Evolutionary conservation across 2,888 invertebrate genomes (phyloP).

Genomic region (Zele albiditarsus): DNA sequence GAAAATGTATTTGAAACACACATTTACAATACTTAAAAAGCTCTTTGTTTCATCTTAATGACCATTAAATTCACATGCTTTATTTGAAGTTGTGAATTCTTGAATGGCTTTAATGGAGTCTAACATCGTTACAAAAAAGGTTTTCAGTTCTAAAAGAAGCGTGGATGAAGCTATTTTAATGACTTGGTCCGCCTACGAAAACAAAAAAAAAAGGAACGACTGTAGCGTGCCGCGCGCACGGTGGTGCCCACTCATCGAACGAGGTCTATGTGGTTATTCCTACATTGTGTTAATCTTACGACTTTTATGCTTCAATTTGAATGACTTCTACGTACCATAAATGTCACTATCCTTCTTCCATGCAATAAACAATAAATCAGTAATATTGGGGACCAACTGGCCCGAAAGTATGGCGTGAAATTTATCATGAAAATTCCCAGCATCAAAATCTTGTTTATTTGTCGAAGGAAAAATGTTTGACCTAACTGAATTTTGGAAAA

Average conservation of each 20-base stretch:
- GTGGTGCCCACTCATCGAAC: not conserved
- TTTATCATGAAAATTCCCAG: too few relatives aligned
- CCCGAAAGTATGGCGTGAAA: too few relatives aligned
- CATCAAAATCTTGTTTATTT: too few relatives aligned
- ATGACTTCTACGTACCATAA: constrained; percentile 32
- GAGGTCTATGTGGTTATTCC: not conserved
- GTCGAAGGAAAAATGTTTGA: too few relatives aligned
- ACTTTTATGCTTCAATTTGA: constrained; percentile 56
- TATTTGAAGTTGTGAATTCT: not conserved
- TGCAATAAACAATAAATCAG: constrained; percentile 34
- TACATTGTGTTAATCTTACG: constrained; percentile 56
- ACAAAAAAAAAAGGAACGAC: not conserved
- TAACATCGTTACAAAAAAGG: constrained; percentile 54
- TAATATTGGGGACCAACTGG: not conserved
- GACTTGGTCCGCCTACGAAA: constrained; percentile 27
- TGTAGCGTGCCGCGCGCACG: not conserved
- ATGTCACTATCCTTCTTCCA: constrained; percentile 15
- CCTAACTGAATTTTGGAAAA: too few relatives aligned
- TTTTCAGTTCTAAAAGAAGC: constrained; percentile 49
- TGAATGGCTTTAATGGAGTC: constrained; percentile 49
- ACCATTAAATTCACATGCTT: not conserved
- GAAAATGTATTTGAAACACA: not conserved
- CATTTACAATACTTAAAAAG: not conserved
- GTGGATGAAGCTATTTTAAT: constrained; percentile 55
- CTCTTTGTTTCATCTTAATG: not conserved